A percentile compares a stretch with the other conserved stretches of the same genome.
phyloP scores from a whole-genome alignment of 1,140 invertebrate genomes.

The Carposina sasakii region DNA sequence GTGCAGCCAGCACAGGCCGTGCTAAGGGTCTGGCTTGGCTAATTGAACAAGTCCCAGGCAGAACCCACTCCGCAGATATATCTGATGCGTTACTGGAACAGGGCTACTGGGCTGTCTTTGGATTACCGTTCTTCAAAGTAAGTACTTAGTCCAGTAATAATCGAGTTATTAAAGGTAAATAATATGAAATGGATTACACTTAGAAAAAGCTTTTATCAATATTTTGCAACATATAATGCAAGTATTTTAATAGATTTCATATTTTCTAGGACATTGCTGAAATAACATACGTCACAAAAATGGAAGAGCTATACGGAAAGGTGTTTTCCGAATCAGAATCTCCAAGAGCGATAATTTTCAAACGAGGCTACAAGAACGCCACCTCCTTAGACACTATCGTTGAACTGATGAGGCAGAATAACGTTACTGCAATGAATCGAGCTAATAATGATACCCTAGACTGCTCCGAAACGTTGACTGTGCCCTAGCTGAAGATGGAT shows the following conservation, averaged over 20 bases:
- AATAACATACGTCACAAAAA: slow-evolving; percentile 50
- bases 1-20: slow-evolving; percentile 35
- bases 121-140: slow-evolving; percentile 83
- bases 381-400: slow-evolving; percentile 54
- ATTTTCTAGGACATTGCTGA: slow-evolving; percentile 59
- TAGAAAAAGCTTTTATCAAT: background rate
- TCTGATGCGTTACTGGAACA: slow-evolving; percentile 78
- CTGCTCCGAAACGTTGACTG: slow-evolving; percentile 41
- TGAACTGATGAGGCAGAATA: slow-evolving; percentile 59
- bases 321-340: slow-evolving; percentile 59
- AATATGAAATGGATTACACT: background rate
- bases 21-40: slow-evolving; percentile 80
- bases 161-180: background rate
- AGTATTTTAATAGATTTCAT: slow-evolving; percentile 1
- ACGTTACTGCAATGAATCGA: slow-evolving; percentile 38
- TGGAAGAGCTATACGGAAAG: slow-evolving; percentile 53
- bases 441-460: slow-evolving; percentile 30
- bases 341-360: slow-evolving; percentile 54
- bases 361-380: slow-evolving; percentile 55
- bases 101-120: slow-evolving; percentile 86
- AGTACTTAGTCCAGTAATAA: too few relatives aligned
- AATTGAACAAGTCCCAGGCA: slow-evolving; percentile 87
- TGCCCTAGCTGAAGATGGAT: slow-evolving; percentile 36
- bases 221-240: too few relatives aligned
- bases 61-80: slow-evolving; percentile 78